Percentiles rank a stretch among this genome's conserved stretches.
phyloP scores from a whole-genome alignment of 2,113 vertebrate species.

The Rhea pennata region DNA sequence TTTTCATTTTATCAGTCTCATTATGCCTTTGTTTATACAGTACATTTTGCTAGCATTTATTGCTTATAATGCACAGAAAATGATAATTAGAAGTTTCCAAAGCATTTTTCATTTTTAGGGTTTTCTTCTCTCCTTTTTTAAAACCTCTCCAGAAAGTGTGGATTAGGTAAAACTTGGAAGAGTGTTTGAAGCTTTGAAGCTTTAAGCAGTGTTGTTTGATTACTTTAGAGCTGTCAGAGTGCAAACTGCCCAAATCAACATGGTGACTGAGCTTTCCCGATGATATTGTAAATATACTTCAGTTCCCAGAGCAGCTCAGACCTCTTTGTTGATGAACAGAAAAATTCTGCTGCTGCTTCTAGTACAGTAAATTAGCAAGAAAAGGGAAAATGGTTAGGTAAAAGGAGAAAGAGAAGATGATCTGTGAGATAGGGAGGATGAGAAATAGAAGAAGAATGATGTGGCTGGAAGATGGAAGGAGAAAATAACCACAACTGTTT shows the following conservation, averaged over 20 bases:
- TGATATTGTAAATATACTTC: constrained; percentile 34
- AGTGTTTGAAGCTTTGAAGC: neutral
- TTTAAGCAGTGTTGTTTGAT: neutral
- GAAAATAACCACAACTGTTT: neutral
- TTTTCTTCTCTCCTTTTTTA: neutral
- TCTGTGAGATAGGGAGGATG: neutral
- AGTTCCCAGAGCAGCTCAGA: constrained; percentile 15
- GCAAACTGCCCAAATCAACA: neutral
- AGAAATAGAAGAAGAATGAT: neutral
- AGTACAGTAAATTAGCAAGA: neutral
- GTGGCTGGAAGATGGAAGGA: neutral
- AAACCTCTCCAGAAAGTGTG: neutral
- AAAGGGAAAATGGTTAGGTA: neutral
- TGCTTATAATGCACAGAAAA: neutral
- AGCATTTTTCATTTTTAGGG: neutral
- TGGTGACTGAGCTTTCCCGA: neutral
- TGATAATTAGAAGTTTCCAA: constrained; percentile 15
- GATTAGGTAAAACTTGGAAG: neutral
- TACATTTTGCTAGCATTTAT: neutral
- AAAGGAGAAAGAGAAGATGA: neutral
- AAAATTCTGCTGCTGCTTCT: constrained; percentile 16
- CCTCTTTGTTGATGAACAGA: neutral
- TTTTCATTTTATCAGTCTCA: constrained; percentile 16
- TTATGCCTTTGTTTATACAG: neutral
- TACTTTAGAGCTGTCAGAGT: neutral